Percentiles rank a stretch among this genome's conserved stretches.
phyloP scores from a whole-genome alignment of 2,888 invertebrate species.

The Netelia virgata region DNA sequence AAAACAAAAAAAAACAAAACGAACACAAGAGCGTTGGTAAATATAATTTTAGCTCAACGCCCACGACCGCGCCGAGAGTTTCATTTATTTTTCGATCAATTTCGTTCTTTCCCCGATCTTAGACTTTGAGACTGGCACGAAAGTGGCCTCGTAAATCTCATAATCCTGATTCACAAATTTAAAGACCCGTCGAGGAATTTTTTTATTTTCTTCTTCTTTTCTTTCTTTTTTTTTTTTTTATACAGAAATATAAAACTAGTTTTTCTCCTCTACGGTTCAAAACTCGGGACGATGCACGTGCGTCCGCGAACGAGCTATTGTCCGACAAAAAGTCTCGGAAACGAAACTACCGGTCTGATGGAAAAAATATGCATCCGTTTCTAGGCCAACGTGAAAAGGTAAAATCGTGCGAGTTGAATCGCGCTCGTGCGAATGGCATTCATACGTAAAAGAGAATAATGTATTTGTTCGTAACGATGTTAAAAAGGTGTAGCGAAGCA shows the following conservation, averaged over 20 bases:
- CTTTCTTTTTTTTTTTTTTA: too few species aligned
- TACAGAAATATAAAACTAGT: not conserved
- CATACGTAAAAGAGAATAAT: too few species aligned
- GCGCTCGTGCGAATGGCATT: too few species aligned
- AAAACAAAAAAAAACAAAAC: not conserved
- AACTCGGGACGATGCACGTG: constrained; percentile 8
- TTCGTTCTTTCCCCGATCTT: not conserved
- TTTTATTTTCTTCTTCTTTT: not conserved
- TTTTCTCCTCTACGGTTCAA: constrained; percentile 9
- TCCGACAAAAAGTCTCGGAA: constrained; percentile 47
- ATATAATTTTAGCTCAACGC: not conserved
- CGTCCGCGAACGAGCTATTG: constrained; percentile 5
- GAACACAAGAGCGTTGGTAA: not conserved
- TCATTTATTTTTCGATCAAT: not conserved
- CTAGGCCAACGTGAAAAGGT: constrained; percentile 56
- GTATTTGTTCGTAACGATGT: too few species aligned
- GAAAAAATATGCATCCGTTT: constrained; percentile 67
- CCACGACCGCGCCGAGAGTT: not conserved
- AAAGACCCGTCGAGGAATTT: not conserved
- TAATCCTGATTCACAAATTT: not conserved
- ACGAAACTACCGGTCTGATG: constrained; percentile 63
- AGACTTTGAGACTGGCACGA: too few species aligned
- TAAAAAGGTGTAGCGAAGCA: too few species aligned
- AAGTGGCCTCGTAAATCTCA: not conserved
- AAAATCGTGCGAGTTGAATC: too few species aligned